phyloP scores from a whole-genome alignment of 2,797 vertebrate genomes.

The Cossypha polioptera region DNA sequence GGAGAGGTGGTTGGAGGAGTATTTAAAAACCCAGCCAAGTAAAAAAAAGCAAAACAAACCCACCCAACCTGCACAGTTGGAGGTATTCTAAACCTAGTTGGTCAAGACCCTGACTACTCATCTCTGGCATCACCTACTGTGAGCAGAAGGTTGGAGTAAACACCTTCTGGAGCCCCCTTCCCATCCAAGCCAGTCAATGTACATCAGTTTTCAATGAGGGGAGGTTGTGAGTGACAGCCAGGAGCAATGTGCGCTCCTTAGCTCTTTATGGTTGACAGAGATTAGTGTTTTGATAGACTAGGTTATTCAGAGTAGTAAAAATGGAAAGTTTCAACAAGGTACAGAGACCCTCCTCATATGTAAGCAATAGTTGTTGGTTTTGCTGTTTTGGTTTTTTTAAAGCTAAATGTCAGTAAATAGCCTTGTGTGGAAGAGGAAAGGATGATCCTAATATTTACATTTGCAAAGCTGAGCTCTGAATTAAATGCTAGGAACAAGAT shows the following conservation, averaged over 20 bases:
- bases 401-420: not conserved
- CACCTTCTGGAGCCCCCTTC: not conserved
- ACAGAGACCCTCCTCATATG: not conserved
- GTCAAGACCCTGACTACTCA: not conserved
- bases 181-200: not conserved
- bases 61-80: accelerated
- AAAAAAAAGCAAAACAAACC: not conserved
- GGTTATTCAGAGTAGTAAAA: not conserved
- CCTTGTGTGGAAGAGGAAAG: not conserved
- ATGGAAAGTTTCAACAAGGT: not conserved
- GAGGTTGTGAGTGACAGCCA: not conserved
- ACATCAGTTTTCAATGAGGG: not conserved
- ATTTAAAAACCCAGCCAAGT: not conserved
- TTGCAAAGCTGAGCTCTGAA: not conserved
- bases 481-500: not conserved
- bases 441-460: not conserved
- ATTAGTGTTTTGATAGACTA: not conserved
- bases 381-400: not conserved
- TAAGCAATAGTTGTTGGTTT: not conserved
- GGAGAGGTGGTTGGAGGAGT: not conserved
- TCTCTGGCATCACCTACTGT: not conserved
- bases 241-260: not conserved
- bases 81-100: not conserved
- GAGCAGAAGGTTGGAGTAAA: not conserved
- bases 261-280: not conserved